Evolutionary conservation across 1,140 invertebrate genomes (phyloP), one percentile per base, ranked within the genome.

Genomic region (Drosophila fuyamai): DNA sequence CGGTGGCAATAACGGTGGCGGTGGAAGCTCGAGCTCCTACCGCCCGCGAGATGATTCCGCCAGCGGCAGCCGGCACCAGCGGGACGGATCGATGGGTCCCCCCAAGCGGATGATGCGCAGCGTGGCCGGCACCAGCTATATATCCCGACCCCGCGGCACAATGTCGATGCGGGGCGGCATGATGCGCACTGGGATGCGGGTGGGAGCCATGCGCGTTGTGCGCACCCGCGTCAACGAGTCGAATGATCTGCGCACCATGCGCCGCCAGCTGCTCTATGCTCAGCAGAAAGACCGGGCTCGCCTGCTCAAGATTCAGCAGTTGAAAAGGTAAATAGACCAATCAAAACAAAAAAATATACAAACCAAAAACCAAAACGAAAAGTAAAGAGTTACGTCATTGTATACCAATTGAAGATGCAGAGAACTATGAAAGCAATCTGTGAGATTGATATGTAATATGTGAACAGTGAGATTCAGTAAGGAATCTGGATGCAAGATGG

Each of bases 281-380:
- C 82, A 90, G 66, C 91, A 92, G 54, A 92, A 90, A 91, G 91
- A 92, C 76, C 83, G 90, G 50, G 86, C 83, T 32, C 83, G 91
- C 53, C 61, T 91, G 58, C 76, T 92, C 50, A 92, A 92, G 73
- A 91, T 92, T 71, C 83, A 91, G 74, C 86, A 92, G 59, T 65
- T 92, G 63, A 91, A 91, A 90, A 92, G 91, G 91, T 92, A 92
- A 91, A 72, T 92, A 90, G 66, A 76, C 44, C 41, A 66, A 70
- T 40, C 23, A 27, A 43, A 57, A 41, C 47, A 62, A 44, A n/a
- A n/a, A 29, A 75, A 66, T 51, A 47, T 41, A 76, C 27, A 35
- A 68, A 32, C n/a, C n/a, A 46, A 76, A 68, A 35, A 44, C 40
- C 36, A 9, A 27, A 60, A 60, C 38, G 32, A 43, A 40, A 55